Conservation (phyloP, 2,113 vertebrate species). For the Grus americana region DNA sequence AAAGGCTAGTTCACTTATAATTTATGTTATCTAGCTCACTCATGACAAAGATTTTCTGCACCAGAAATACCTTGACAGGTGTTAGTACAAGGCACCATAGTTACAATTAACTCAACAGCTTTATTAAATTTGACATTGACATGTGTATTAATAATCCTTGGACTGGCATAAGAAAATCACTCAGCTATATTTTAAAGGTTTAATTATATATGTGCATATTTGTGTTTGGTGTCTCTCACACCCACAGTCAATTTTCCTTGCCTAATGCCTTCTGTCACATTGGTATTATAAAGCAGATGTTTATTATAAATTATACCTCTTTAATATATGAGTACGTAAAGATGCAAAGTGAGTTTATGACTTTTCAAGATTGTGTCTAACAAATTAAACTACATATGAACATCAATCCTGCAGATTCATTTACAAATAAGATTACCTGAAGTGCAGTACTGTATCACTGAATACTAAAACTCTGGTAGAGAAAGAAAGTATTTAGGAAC, state of each 20-base stretch:
- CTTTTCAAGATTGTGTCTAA: constrained; percentile 61
- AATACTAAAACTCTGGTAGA: not conserved
- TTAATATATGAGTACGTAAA: constrained; percentile 59
- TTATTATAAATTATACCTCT: constrained; percentile 70
- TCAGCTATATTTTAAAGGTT: constrained; percentile 61
- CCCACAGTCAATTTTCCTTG: constrained; percentile 61
- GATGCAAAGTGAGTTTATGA: constrained; percentile 60
- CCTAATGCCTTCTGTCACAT: constrained; percentile 62
- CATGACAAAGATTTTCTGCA: constrained; percentile 60
- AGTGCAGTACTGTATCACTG: constrained; percentile 26
- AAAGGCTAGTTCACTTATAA: constrained; percentile 39
- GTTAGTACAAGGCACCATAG: constrained; percentile 17
- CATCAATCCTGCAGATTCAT: constrained; percentile 55
- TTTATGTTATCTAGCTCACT: constrained; percentile 40
- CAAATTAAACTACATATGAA: constrained; percentile 58
- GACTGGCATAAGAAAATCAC: constrained; percentile 58
- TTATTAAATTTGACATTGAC: constrained; percentile 61
- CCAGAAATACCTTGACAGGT: constrained; percentile 61
- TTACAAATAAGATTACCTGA: constrained; percentile 65
- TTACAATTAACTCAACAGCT: constrained; percentile 54
- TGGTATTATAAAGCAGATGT: constrained; percentile 70
- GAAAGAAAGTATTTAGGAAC: constrained; percentile 15
- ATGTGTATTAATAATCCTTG: constrained; percentile 66
- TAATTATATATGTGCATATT: constrained; percentile 68
- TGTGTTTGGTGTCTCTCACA: constrained; percentile 30